Evolutionary conservation across 1,140 invertebrate species (phyloP).

Genomic region (Myzus persicae): DNA sequence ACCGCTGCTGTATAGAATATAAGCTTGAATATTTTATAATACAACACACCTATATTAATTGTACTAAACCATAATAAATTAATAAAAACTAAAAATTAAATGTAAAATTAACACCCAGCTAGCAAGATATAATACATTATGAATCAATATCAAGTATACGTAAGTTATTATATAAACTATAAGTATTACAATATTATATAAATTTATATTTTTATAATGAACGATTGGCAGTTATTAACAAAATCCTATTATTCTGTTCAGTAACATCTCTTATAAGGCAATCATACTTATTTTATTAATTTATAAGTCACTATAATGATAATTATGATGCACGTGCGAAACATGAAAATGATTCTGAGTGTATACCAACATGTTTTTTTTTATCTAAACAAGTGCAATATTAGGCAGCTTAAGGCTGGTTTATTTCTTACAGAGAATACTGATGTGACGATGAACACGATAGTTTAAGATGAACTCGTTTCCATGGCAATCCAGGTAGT

Average conservation of each 20-base stretch:
- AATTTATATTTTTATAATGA: neutral
- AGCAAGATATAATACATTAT: neutral
- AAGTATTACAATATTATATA: neutral
- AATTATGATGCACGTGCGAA: slow-evolving; percentile 35
- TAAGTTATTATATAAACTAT: too few species aligned
- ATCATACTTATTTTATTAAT: neutral
- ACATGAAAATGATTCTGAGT: slow-evolving; percentile 50
- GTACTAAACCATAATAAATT: neutral
- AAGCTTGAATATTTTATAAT: neutral
- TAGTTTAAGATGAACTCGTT: slow-evolving; percentile 46
- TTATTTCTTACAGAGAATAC: slow-evolving; percentile 38
- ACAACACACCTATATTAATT: neutral
- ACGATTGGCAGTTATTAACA: neutral
- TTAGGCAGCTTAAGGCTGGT: slow-evolving; percentile 35
- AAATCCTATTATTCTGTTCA: neutral
- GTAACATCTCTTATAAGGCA: slow-evolving; percentile 30
- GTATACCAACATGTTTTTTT: slow-evolving; percentile 18
- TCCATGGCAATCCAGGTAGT: neutral
- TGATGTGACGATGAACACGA: slow-evolving; percentile 15
- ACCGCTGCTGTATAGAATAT: neutral
- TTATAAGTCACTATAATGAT: neutral
- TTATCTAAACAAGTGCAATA: slow-evolving; percentile 31
- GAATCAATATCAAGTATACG: neutral
- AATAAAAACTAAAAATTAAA: neutral
- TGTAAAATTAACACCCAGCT: neutral